Evolutionary conservation across 2,797 vertebrate genomes (phyloP).

Genomic region (Sternarchorhynchus goeldii): DNA sequence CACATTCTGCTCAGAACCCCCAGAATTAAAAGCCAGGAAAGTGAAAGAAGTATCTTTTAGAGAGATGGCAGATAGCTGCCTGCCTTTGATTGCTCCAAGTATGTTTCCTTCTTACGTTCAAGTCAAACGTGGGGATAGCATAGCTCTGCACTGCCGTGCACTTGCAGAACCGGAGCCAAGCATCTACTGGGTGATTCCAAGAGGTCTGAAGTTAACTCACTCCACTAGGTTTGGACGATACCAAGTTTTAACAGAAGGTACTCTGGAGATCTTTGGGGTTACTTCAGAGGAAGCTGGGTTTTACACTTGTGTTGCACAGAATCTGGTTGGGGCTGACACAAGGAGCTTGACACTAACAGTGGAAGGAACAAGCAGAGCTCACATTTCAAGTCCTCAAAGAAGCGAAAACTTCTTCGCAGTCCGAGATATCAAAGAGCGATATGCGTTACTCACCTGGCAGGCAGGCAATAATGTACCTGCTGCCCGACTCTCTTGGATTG

Average conservation of each 20-base stretch:
- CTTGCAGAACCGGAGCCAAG: slow-evolving; percentile 90
- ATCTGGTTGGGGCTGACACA: slow-evolving; percentile 90
- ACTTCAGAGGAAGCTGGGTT: slow-evolving; percentile 80
- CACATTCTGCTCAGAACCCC: slow-evolving; percentile 90
- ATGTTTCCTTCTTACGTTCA: slow-evolving; percentile 83
- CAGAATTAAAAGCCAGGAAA: slow-evolving; percentile 84
- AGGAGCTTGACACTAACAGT: slow-evolving; percentile 83
- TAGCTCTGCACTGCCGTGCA: slow-evolving; percentile 89
- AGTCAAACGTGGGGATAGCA: slow-evolving; percentile 69
- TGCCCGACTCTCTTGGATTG: slow-evolving; percentile 89
- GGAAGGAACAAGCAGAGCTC: slow-evolving; percentile 31
- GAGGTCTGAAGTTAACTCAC: slow-evolving; percentile 78
- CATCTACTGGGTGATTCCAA: slow-evolving; percentile 94
- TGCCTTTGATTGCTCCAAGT: slow-evolving; percentile 88
- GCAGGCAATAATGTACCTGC: slow-evolving; percentile 80
- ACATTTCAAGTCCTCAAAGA: slow-evolving; percentile 36
- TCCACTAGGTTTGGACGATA: slow-evolving; percentile 67
- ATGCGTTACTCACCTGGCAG: slow-evolving; percentile 86
- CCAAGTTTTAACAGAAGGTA: slow-evolving; percentile 85
- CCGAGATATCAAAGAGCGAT: slow-evolving; percentile 78
- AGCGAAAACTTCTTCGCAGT: slow-evolving; percentile 62
- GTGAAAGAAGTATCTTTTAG: slow-evolving; percentile 89
- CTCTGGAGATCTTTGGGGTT: slow-evolving; percentile 84
- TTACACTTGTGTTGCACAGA: slow-evolving; percentile 96
- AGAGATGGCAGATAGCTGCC: slow-evolving; percentile 91